Percentiles rank a stretch among this genome's conserved stretches.
These are phyloP conservation scores for Peromyscus aztecus DNA, from an alignment of 2,797 vertebrate genomes.

Conservation along the genomic window DNA sequence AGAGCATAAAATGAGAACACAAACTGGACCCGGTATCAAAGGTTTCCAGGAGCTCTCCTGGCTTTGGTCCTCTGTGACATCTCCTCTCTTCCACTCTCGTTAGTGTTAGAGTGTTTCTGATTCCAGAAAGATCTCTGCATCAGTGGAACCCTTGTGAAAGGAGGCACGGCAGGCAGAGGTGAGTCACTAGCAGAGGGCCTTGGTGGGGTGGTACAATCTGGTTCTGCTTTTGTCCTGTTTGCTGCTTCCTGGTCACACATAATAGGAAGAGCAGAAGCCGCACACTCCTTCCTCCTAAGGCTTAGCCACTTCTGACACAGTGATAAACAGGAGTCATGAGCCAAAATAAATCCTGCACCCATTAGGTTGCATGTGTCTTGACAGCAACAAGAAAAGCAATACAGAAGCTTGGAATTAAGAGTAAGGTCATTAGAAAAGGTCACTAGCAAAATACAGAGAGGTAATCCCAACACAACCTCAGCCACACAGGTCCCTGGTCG, in stretches of 20 bases:
- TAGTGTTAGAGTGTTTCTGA: neutral
- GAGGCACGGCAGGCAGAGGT: neutral
- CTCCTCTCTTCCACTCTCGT: neutral
- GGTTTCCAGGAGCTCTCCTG: neutral
- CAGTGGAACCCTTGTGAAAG: too few species aligned
- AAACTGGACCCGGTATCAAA: neutral
- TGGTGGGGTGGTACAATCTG: neutral
- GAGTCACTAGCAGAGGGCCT: neutral
- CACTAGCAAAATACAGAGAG: neutral
- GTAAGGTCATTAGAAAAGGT: neutral
- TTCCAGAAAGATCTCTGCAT: too few species aligned
- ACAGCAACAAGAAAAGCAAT: neutral
- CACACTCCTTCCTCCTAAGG: neutral
- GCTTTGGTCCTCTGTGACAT: neutral
- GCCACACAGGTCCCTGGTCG: neutral
- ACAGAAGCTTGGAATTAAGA: neutral
- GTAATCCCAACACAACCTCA: neutral
- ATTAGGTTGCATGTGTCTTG: neutral
- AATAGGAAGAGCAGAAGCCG: neutral
- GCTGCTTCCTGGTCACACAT: neutral
- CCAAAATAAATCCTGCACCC: neutral
- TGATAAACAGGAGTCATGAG: neutral
- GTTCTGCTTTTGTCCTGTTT: neutral
- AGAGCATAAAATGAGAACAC: neutral
- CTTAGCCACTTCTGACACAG: neutral